Percentiles rank a stretch among this genome's conserved stretches.
phyloP scores from a whole-genome alignment of 1,140 invertebrate genomes.

The Lamellibrachia luymesi region DNA sequence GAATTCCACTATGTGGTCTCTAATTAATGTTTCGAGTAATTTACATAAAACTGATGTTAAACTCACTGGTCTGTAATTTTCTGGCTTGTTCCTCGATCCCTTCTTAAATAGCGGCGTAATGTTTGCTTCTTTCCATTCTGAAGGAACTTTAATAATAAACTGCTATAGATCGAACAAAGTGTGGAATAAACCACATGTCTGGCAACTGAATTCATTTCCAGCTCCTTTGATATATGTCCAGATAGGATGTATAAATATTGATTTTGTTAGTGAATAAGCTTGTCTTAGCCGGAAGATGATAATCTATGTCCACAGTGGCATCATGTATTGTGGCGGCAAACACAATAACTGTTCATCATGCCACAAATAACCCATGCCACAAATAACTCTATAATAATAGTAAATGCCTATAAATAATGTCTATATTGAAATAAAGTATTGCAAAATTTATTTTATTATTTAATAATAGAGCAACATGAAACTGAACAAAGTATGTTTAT shows the following conservation, averaged over 20 bases:
- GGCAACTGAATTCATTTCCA: neutral
- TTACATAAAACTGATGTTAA: too few species aligned
- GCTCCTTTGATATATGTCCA: neutral
- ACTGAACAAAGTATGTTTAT: neutral
- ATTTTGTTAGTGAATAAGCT: neutral
- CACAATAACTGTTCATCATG: neutral
- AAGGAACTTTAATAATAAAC: too few species aligned
- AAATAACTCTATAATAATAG: too few species aligned
- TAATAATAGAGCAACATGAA: neutral
- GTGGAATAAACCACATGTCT: neutral
- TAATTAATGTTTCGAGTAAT: too few species aligned
- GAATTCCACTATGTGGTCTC: too few species aligned
- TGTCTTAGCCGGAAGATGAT: neutral
- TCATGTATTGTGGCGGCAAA: neutral
- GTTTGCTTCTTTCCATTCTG: too few species aligned
- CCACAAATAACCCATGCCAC: neutral
- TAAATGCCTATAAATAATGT: too few species aligned
- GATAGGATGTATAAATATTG: neutral
- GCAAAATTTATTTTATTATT: neutral
- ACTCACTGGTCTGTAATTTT: too few species aligned
- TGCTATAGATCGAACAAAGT: too few species aligned
- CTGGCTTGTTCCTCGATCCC: too few species aligned
- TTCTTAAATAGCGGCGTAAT: too few species aligned
- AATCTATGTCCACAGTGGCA: neutral
- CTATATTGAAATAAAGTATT: neutral